Conservation (phyloP, 2,113 vertebrate species). For the Bombycilla garrulus region DNA sequence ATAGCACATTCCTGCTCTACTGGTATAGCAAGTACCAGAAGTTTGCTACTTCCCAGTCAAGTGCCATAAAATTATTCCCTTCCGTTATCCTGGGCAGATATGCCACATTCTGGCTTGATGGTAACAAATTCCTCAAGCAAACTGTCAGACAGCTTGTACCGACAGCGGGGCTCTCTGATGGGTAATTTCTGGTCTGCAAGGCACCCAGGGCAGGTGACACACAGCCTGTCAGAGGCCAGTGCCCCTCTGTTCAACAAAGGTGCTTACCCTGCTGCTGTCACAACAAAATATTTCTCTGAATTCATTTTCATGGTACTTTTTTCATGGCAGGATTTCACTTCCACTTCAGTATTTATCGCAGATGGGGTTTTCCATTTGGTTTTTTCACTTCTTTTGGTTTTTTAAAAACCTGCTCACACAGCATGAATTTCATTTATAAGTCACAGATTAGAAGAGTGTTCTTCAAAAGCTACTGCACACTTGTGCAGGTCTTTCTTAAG, state of each 20-base stretch:
- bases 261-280: neutral
- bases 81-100: neutral
- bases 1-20: neutral
- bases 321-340: neutral
- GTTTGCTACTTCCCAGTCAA: neutral
- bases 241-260: no score
- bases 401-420: neutral
- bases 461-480: neutral
- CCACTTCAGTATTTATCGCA: neutral
- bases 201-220: neutral
- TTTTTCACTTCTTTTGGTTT: neutral
- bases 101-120: neutral
- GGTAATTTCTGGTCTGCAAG: neutral
- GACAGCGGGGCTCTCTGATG: accelerated
- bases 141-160: neutral
- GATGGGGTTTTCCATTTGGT: neutral
- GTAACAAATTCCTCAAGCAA: neutral
- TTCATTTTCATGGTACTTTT: neutral
- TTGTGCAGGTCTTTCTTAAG: neutral
- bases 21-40: neutral
- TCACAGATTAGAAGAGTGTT: neutral
- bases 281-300: neutral
- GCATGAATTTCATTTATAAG: neutral
- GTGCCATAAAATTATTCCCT: neutral
- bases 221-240: neutral